Conservation (phyloP, 2,888 invertebrate genomes). For the Mesorhabditis spiculigera region DNA sequence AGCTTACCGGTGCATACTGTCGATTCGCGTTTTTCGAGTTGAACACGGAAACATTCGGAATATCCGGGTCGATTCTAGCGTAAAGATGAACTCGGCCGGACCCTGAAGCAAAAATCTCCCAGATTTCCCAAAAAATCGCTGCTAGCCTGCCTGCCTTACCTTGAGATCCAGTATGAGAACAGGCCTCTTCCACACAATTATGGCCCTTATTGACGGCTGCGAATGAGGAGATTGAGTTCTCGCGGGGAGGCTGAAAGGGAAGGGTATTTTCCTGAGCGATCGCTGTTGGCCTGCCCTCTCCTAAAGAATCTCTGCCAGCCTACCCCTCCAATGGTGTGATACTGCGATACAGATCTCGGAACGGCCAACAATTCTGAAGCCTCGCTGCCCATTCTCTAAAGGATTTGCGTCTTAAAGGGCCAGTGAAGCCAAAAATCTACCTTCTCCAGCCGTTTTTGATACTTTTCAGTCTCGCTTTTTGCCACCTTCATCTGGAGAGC, state of each 20-base stretch:
- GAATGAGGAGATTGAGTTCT: background rate
- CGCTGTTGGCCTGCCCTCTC: no score
- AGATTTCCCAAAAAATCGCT: no score
- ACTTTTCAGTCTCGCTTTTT: slow-evolving; percentile 24
- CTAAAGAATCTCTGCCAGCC: background rate
- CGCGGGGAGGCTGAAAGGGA: background rate
- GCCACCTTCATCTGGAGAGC: slow-evolving; percentile 34
- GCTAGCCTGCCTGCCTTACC: background rate
- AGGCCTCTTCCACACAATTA: background rate
- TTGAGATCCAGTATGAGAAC: background rate
- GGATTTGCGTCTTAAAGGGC: background rate
- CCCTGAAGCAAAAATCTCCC: background rate
- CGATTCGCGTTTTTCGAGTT: background rate
- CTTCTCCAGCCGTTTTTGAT: slow-evolving; percentile 28
- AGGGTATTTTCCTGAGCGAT: background rate
- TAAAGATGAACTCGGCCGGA: background rate
- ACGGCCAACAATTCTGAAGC: slow-evolving; percentile 11
- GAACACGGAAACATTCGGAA: slow-evolving; percentile 6
- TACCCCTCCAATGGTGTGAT: slow-evolving; percentile 24
- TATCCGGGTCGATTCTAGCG: background rate
- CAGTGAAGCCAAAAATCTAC: slow-evolving; percentile 2
- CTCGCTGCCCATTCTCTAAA: background rate
- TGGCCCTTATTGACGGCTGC: background rate
- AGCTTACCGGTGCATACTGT: background rate
- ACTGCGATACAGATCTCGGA: slow-evolving; percentile 32